phyloP scores from a whole-genome alignment of 2,797 vertebrate species.

The Typhlichthys eigenmanni region DNA sequence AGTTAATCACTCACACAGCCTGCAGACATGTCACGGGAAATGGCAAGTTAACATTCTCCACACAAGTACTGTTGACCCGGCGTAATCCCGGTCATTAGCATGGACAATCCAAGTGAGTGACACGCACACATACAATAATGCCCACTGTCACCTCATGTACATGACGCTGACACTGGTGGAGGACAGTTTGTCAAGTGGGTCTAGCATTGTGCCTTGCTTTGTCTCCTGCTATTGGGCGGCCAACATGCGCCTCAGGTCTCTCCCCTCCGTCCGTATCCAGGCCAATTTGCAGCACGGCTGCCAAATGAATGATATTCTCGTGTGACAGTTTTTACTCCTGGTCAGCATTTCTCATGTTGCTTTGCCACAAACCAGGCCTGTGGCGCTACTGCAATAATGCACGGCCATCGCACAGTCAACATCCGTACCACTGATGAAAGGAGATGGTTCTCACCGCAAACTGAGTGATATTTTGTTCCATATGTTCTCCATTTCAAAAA shows the following conservation, averaged over 20 bases:
- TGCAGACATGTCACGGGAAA: constrained; percentile 38
- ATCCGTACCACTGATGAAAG: background rate
- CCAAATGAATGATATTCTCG: constrained; percentile 44
- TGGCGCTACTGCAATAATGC: constrained; percentile 36
- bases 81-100: constrained; percentile 54
- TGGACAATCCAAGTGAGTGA: constrained; percentile 21
- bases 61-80: constrained; percentile 49
- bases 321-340: constrained; percentile 43
- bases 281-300: constrained; percentile 54
- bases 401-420: constrained; percentile 16
- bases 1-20: constrained; percentile 50
- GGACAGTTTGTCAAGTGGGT: constrained; percentile 56
- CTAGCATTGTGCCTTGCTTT: constrained; percentile 11
- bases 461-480: constrained; percentile 41
- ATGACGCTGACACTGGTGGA: constrained; percentile 53
- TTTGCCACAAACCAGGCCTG: constrained; percentile 20
- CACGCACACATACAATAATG: constrained; percentile 7
- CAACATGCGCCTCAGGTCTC: constrained; percentile 64
- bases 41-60: constrained; percentile 44
- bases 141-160: constrained; percentile 57
- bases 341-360: constrained; percentile 53
- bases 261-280: constrained; percentile 49
- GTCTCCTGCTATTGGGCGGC: constrained; percentile 54
- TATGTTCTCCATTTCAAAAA: constrained; percentile 41
- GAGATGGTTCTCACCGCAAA: background rate